Evolutionary conservation across 2,797 vertebrate genomes (phyloP), one percentile per base, ranked within the genome.

Genomic region (Alauda arvensis): DNA sequence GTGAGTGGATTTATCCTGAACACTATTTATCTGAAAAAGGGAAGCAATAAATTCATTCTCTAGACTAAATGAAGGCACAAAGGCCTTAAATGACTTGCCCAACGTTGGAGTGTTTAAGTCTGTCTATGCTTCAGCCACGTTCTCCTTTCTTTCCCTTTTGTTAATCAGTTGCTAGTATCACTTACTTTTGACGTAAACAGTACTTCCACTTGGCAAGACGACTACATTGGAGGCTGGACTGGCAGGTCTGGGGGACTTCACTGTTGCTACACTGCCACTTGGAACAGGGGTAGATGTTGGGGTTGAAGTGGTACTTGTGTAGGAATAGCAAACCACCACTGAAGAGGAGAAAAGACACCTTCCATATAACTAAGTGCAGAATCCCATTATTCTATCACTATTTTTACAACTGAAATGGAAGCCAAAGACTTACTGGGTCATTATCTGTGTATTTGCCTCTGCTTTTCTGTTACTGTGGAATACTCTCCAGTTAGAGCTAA

Each of bases 301-400:
- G 60, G 98, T 99, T 94, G 98, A 98, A 89, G 98, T 99, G 75
- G 99, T 99, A 97, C 98, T 99, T 52, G 99, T 99, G 97, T 99
- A 99, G 68, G 99, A 99, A 96, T 99, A 99, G 96, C 98, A 99
- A 86, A 99, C 98, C 66, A 99, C 98, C 95, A 99, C 99, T 99
- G 96, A 93, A 95, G 93, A 94, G 94, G 96, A 93, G 78, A 94
- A 94, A 95, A 94, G 55, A 96, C 87, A 92, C 83, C 89, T 92
- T 92, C 85, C 88, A 11, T 78, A 65, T 75, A 86, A 93, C 92
- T 70, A 68, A 92, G 87, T 62, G 85, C 51, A 93, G 83, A 79
- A 91, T 78, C 49, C 53, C 67, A 82, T 85, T 77, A 67, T 34
- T n/a, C 90, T 83, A 85, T 68, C 78, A 53, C 86, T 84, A 46